A percentile compares a stretch with the other conserved stretches of the same genome.
Conservation (phyloP, 2,888 invertebrate genomes). For the Acleris holmiana region DNA sequence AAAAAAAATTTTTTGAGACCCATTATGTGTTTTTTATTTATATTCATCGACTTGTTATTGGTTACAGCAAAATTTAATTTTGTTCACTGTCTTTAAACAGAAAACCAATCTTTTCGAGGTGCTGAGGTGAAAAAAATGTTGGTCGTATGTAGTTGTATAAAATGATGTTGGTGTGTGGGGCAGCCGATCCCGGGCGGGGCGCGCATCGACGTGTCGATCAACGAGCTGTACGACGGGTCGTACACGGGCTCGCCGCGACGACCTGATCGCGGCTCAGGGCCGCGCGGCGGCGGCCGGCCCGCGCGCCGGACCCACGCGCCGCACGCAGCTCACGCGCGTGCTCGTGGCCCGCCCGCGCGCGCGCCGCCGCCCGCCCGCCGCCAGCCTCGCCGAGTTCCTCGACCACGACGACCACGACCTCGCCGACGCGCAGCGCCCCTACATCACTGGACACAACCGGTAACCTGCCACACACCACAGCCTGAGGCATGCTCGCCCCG, state of each 20-base stretch:
- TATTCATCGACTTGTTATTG: too few relatives aligned
- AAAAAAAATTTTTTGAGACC: too few relatives aligned
- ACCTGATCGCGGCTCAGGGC: constrained; percentile 91
- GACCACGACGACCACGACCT: constrained; percentile 93
- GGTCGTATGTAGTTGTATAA: too few relatives aligned
- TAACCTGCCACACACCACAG: too few relatives aligned
- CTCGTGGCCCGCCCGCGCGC: constrained; percentile 88
- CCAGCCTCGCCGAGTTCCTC: constrained; percentile 94
- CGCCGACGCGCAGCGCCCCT: constrained; percentile 92
- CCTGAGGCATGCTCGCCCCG: too few relatives aligned
- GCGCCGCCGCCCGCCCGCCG: constrained; percentile 83
- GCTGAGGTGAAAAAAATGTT: too few relatives aligned
- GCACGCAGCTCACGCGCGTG: constrained; percentile 90
- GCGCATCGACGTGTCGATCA: constrained; percentile 96
- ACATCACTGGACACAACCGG: constrained; percentile 95
- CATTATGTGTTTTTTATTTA: too few relatives aligned
- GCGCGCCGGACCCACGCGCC: constrained; percentile 92
- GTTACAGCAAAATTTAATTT: too few relatives aligned
- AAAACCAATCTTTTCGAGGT: too few relatives aligned
- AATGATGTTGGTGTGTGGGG: too few relatives aligned
- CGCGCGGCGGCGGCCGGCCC: constrained; percentile 87
- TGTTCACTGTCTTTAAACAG: too few relatives aligned
- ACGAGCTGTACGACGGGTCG: constrained; percentile 97
- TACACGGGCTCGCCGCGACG: constrained; percentile 97
- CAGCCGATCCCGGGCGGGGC: constrained; percentile 91